phyloP scores from a whole-genome alignment of 2,113 vertebrate genomes.

The Carlito syrichta region DNA sequence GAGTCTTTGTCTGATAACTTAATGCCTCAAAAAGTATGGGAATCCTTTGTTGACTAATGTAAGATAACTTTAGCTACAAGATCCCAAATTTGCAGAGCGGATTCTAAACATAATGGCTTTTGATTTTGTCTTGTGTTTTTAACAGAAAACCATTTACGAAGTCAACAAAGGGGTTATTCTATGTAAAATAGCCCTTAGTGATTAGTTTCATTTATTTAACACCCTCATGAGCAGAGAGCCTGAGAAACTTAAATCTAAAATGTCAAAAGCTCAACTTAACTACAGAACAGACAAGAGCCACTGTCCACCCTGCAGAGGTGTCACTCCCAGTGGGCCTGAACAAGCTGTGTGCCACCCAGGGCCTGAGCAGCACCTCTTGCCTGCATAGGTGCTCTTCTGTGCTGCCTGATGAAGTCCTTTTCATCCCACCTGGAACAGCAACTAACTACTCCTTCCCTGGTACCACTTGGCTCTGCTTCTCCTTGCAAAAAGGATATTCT shows the following conservation, averaged over 20 bases:
- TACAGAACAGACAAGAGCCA: neutral
- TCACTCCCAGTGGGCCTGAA: too few species aligned
- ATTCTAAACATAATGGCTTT: neutral
- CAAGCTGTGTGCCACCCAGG: neutral
- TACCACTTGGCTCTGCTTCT: neutral
- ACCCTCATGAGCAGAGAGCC: neutral
- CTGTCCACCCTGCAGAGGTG: neutral
- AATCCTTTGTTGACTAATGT: neutral
- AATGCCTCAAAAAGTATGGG: neutral
- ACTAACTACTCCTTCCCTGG: neutral
- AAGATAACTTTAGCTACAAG: neutral
- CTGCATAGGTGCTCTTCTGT: neutral
- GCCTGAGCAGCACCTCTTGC: neutral
- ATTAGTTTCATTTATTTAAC: neutral
- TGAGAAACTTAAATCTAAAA: conserved; percentile 17
- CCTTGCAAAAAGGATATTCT: neutral
- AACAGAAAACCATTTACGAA: neutral
- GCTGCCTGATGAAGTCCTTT: neutral
- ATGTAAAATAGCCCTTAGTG: neutral
- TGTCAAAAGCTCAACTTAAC: neutral
- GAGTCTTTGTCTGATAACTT: neutral
- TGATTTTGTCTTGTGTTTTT: neutral
- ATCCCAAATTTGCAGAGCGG: neutral
- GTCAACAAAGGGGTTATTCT: neutral
- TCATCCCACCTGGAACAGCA: neutral